phyloP scores from a whole-genome alignment of 1,140 invertebrate genomes.

The Zeugodacus cucurbitae region DNA sequence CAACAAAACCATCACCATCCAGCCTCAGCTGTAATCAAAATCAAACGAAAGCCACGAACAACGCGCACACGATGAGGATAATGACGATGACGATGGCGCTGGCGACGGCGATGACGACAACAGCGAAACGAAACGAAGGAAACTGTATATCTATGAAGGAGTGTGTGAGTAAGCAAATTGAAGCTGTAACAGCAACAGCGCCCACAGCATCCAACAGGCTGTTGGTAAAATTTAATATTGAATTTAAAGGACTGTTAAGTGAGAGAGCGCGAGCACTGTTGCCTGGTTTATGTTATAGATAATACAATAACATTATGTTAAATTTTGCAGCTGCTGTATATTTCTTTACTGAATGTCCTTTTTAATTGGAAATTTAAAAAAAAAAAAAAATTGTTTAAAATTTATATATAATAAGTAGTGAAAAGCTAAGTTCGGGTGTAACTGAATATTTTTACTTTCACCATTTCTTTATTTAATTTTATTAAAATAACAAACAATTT shows the following conservation, averaged over 20 bases:
- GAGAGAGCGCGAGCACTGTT: background rate
- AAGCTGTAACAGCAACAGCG: background rate
- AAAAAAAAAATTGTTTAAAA: no score
- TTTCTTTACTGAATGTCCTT: no score
- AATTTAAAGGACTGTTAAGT: background rate
- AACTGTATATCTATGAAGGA: background rate
- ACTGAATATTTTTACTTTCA: no score
- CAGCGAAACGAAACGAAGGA: background rate
- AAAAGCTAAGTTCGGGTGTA: no score
- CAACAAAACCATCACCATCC: constrained; percentile 39
- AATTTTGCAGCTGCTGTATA: no score
- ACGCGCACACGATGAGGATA: background rate
- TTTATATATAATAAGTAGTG: no score
- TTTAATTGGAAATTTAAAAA: no score
- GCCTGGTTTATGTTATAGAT: background rate
- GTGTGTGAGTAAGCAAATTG: no score
- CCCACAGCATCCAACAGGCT: constrained; percentile 30
- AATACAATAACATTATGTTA: no score
- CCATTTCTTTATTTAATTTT: no score
- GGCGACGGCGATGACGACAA: background rate
- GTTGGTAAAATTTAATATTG: background rate
- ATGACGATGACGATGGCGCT: background rate
- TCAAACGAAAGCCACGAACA: background rate
- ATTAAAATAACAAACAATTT: no score
- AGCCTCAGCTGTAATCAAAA: constrained; percentile 22